Percentiles rank a stretch among this genome's conserved stretches.
Evolutionary conservation across 2,797 vertebrate species (phyloP).

Genomic region (Sebastes glaucus): DNA sequence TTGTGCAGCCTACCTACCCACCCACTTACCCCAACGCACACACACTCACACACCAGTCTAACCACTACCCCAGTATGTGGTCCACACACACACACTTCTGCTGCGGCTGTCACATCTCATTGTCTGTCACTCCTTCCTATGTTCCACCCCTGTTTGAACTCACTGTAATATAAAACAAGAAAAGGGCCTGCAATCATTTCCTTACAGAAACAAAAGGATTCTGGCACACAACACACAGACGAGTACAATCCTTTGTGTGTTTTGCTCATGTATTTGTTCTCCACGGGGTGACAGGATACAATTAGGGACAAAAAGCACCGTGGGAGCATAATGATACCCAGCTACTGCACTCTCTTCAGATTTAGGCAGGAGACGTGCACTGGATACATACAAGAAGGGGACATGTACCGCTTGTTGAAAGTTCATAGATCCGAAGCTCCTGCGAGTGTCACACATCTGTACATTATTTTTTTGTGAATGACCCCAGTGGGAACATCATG

Average conservation of each 20-base stretch:
- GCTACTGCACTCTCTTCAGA: conserved; percentile 61
- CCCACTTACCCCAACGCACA: conserved; percentile 21
- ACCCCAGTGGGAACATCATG: background rate
- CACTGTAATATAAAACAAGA: conserved; percentile 46
- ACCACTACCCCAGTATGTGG: conserved; percentile 32
- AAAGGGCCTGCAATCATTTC: conserved; percentile 55
- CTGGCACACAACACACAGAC: conserved; percentile 43
- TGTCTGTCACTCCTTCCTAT: conserved; percentile 49
- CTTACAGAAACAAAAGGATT: conserved; percentile 59
- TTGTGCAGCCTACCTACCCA: conserved; percentile 27
- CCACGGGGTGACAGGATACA: conserved; percentile 78
- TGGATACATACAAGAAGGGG: background rate
- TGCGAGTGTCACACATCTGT: background rate
- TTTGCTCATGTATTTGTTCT: conserved; percentile 63
- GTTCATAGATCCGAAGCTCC: background rate
- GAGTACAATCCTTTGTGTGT: conserved; percentile 50
- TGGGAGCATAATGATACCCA: conserved; percentile 81
- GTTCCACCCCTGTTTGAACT: conserved; percentile 55
- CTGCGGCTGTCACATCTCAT: conserved; percentile 51
- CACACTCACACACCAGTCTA: conserved; percentile 19
- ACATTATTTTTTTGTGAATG: background rate
- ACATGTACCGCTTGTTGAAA: conserved; percentile 7
- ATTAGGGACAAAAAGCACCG: conserved; percentile 82
- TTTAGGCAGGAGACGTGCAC: conserved; percentile 27
- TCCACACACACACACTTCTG: conserved; percentile 12